Evolutionary conservation across 2,797 vertebrate genomes (phyloP).

Genomic region (Acanthiza pusilla): DNA sequence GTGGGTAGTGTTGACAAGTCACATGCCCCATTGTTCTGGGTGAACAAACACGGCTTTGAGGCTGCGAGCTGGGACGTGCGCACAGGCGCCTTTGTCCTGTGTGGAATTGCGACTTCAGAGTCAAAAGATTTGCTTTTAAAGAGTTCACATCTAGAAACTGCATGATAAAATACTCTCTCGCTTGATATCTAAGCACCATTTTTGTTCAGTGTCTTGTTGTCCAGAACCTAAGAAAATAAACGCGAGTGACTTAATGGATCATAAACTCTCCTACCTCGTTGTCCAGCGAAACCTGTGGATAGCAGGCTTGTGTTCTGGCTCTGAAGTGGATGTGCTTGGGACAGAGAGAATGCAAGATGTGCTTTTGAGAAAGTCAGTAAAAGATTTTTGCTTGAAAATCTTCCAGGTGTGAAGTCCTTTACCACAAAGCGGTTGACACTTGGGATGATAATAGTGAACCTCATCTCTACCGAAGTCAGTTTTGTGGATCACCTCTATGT

Average conservation of each 20-base stretch:
- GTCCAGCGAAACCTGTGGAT: fast-evolving
- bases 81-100: conserved; percentile 3
- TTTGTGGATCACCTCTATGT: neutral
- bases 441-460: neutral
- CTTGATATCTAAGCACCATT: neutral
- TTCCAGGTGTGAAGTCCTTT: neutral
- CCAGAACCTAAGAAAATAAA: neutral
- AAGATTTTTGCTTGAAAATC: neutral
- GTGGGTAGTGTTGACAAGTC: conserved; percentile 41
- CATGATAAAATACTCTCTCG: neutral
- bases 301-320: neutral
- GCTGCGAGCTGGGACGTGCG: neutral
- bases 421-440: neutral
- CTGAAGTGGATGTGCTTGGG: neutral
- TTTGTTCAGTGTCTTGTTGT: neutral
- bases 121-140: neutral
- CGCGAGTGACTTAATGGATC: neutral
- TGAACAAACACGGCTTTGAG: conserved; percentile 45
- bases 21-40: conserved; percentile 53
- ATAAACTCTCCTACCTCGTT: neutral
- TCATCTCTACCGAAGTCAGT: neutral
- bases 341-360: neutral
- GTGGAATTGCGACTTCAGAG: neutral
- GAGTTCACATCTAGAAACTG: neutral
- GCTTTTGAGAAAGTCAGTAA: neutral